Base-by-base conservation (phyloP, 2,797 vertebrate species). In the Pseudotriccus pelzelni region DNA sequence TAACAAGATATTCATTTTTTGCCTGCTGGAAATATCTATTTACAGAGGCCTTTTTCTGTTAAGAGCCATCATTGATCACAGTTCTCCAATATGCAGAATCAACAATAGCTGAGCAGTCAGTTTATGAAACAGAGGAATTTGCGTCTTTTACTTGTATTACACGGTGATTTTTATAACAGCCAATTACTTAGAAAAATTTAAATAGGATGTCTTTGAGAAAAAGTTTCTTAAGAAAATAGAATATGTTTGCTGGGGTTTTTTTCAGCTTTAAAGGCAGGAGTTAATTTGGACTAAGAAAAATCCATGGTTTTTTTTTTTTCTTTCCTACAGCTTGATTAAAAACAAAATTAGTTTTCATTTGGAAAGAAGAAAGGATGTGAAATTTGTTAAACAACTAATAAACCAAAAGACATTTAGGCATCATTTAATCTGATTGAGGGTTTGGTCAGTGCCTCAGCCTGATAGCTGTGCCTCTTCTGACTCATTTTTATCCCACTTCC, bases 1-100 rank as follows among this genome's bases (percentile, higher is more conserved):
- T 83, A 85, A 92, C 36, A 94, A 93, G 79, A 87, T 80, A 81
- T 25, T 89, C 3, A 30, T 56, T 90, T 84, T 89, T 92, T 92
- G 93, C 64, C 67, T 94, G 30, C 52, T 84, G 67, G 73, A 95
- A 95, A 82, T 59, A 16, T 63, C 36, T 91, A 87, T 74, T 84
- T 59, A 72, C 46, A 68, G 85, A 84, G 46, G n/a, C 41, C 24
- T 78, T 90, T 81, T 82, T 84, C 32, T 83, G 16, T 84, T 89
- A 64, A 68, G 50, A 73, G 12, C 23, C 34, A 34, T 81, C 13
- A 6, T 52, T 84, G 84, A 91, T 83, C 64, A 62, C 39, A 56
- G 58, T 63, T 83, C 53, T 50, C 84, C 68, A 58, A 17, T 47
- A 67, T 50, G 22, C 22, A 60, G 78, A 94, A 91, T 44, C 37